Base-by-base conservation (phyloP, 2,888 invertebrate species). In the Hedychridium roseum region DNA sequence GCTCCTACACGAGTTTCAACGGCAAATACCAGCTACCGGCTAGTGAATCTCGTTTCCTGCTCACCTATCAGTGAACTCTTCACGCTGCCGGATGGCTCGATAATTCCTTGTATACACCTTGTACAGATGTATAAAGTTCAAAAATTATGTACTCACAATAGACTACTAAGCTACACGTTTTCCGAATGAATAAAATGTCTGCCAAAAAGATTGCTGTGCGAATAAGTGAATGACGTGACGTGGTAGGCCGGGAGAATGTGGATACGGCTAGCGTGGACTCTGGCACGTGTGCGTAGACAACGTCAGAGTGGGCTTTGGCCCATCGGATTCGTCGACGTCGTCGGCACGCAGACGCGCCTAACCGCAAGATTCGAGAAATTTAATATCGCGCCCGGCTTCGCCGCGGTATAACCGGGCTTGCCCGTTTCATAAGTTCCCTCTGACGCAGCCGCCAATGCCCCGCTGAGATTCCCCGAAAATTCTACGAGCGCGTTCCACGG, bases 311-410 rank as follows among this genome's bases (percentile, higher is more conserved):
- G 3, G 9, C 4, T n/a, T 7, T 6, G 31, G 7, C 31, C 6
- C 31, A 16, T 31, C 31, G 31, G 3, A 31, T 31, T 31, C 27
- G 27, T 9, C 15, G 15, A 7, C 3, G n/a, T 52, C 57, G 61
- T 60, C 44, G 65, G 64, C 62, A 64, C 51, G 64, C 60, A 64
- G 65, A 64, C 64, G 61, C 57, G 64, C 61, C 61, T 64, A 64
- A 78, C 82, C 81, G 79, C 81, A 79, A 81, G 81, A 82, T 82
- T 82, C 81, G 81, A 79, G 80, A 82, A 81, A 82, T 82, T 82
- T 82, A 82, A 82, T 82, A 82, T 82, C 81, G 72, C 70, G 66
- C 69, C 62, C 66, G 60, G 62, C 67, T 64, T 57, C 56, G 48
- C 58, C 49, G 54, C 65, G 51, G 50, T 46, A 40, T 49, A 50